These are phyloP conservation scores for Trididemnum nubilum DNA, from an alignment of 23 tunicate species.

Conservation along the genomic window DNA sequence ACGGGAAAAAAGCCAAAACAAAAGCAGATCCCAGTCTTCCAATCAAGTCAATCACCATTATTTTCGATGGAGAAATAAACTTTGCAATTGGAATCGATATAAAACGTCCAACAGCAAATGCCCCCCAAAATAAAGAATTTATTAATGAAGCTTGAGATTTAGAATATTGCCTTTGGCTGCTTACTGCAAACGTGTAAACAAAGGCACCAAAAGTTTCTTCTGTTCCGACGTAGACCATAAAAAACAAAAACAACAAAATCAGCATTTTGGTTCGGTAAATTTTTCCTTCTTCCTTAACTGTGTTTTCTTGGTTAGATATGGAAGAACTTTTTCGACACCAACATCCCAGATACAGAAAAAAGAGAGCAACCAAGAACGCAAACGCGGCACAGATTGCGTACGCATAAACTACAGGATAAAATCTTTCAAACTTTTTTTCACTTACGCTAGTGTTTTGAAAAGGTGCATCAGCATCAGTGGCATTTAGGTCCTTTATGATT, in stretches of 20 bases:
- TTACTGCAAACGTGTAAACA: slow-evolving; percentile 69
- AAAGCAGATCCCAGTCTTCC: slow-evolving; percentile 56
- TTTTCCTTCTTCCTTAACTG: slow-evolving; percentile 59
- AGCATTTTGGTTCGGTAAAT: slow-evolving; percentile 46
- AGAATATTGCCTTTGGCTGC: slow-evolving; percentile 43
- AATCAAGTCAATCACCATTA: slow-evolving; percentile 38
- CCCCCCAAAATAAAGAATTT: slow-evolving; percentile 75
- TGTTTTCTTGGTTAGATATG: slow-evolving; percentile 49
- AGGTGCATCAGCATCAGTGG: background rate
- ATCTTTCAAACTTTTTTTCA: background rate
- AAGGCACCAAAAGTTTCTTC: slow-evolving; percentile 72
- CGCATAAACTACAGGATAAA: slow-evolving; percentile 45
- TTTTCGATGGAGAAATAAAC: slow-evolving; percentile 35
- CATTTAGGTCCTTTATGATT: background rate
- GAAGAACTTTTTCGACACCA: background rate
- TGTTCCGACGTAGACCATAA: slow-evolving; percentile 71
- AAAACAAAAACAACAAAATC: slow-evolving; percentile 52
- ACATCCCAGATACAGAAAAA: slow-evolving; percentile 47
- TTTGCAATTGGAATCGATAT: slow-evolving; percentile 54
- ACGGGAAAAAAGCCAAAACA: slow-evolving; percentile 49
- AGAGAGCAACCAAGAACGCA: slow-evolving; percentile 33
- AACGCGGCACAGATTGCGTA: slow-evolving; percentile 43
- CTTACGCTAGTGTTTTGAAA: background rate
- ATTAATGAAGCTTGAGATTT: slow-evolving; percentile 55
- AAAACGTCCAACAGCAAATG: slow-evolving; percentile 76